Evolutionary conservation across 1,140 invertebrate species (phyloP), one percentile per base, ranked within the genome.

Genomic region (Neocloeon triangulifer): DNA sequence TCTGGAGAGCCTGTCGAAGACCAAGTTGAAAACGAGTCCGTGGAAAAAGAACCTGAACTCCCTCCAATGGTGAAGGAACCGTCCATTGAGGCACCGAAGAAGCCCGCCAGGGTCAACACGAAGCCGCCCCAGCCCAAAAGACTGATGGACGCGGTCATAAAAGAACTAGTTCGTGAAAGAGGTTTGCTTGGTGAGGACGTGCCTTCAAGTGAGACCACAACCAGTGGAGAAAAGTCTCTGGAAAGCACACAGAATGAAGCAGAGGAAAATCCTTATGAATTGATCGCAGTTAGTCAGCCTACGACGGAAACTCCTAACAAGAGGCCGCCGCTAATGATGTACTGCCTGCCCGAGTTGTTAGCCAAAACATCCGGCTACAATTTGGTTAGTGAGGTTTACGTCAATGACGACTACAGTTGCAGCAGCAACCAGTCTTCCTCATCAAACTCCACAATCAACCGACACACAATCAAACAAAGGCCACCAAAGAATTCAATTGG

Each of bases 301-400:
- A n/a, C 3, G 19, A 10, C 9, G 3, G 10, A 50, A 33, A 50
- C 29, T 30, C 26, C 3, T n/a, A n/a, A 27, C 4, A 37, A 32
- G 35, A 41, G 38, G 38, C 40, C 32, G 35, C 39, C 13, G 38
- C 33, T 50, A 42, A 41, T 35, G 32, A 30, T 37, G 41, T 54
- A 35, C 48, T 54, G 42, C 19, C 44, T 62, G n/a, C 58, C 62
- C 1, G 57, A 65, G 40, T 35, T 64, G 3, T 38, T 64, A n/a
- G 48, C 13, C 15, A 20, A 3, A 32, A 12, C 51, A 12, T 56
- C 58, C 14, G 62, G 61, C 23, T 75, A 74, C 35, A 71, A 65
- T 40, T 48, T 76, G 37, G 71, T 76, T 1, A 76, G 69, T 40
- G 73, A 76, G 50, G 73, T 76, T 2, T 76, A 78, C 39, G 72